A percentile compares a stretch with the other conserved stretches of the same genome.
phyloP scores from a whole-genome alignment of 2,888 invertebrate genomes.

The Trachelus tabidus region DNA sequence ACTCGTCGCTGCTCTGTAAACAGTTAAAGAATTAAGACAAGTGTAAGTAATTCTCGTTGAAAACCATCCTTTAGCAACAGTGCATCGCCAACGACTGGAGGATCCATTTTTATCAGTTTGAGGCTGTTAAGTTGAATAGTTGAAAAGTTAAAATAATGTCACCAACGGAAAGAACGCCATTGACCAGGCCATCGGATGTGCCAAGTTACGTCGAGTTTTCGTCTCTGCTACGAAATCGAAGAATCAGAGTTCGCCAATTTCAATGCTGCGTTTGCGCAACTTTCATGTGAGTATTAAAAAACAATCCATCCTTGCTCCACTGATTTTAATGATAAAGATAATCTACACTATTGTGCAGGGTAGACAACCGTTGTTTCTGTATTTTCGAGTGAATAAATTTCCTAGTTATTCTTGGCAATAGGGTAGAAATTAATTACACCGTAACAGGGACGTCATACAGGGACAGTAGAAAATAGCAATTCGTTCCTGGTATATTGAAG shows the following conservation, averaged over 20 bases:
- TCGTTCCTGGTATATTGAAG: background rate
- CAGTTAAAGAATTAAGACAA: background rate
- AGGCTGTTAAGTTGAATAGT: background rate
- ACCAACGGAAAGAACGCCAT: constrained; percentile 69
- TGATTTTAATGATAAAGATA: background rate
- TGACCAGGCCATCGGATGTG: constrained; percentile 62
- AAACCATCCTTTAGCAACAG: background rate
- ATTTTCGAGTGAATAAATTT: background rate
- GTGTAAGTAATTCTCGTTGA: background rate
- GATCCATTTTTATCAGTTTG: background rate
- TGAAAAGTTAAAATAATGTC: constrained; percentile 28
- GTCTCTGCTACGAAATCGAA: constrained; percentile 65
- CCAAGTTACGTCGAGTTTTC: constrained; percentile 69
- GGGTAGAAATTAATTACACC: background rate
- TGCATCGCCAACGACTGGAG: background rate
- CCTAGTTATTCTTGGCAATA: background rate
- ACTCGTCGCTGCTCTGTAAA: background rate
- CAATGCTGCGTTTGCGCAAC: constrained; percentile 79
- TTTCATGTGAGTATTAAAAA: constrained; percentile 73
- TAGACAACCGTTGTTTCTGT: background rate
- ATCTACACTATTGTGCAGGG: background rate
- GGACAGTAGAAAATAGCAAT: background rate
- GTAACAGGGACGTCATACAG: background rate
- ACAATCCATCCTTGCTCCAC: background rate
- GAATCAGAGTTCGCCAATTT: constrained; percentile 69